Base-by-base conservation (phyloP, 2,888 invertebrate genomes). In the Nudaria mundana region DNA sequence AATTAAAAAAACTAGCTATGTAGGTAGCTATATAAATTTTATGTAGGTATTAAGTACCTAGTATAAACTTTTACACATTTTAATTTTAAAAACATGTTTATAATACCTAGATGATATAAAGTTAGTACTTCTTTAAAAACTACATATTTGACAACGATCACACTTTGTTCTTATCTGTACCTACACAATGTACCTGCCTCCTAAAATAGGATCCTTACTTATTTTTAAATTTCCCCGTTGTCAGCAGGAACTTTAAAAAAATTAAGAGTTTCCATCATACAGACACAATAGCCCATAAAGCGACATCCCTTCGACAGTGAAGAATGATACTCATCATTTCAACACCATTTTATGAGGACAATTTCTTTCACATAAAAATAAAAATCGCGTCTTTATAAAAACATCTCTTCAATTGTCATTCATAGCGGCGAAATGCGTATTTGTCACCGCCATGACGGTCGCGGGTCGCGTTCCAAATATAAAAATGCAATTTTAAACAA, bases 401-500 rank as follows among this genome's bases (percentile, higher is more conserved):
- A 85, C 84, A 86, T 87, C 83, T 80, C 82, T 81, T 81, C 78
- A 80, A 88, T 89, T 89, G 87, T 89, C 89, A 89, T 89, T 89
- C 89, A 89, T 89, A 77, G 78, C 86, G 68, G 80, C 79, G 78
- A 64, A 50, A 63, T 73, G 84, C 81, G 84, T 88, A 88, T 89
- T 89, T 89, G 89, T 89, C 89, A 89, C 82, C 77, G 74, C 68
- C 76, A 69, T 81, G 77, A 71, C 76, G 76, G 70, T 67, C 63
- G 72, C 77, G 81, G 77, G 75, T 76, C 79, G 83, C 84, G 86
- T 79, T 76, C 79, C 85, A 85, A 88, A 87, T 84, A 87, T 86
- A 85, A 86, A 87, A 87, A 87, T 86, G 86, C 86, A 87, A 88
- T 87, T 87, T 88, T 86, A 86, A 87, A 85, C 79, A 80, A 85